Base-by-base conservation (phyloP, 2,888 invertebrate genomes). In the Eupeodes luniger region DNA sequence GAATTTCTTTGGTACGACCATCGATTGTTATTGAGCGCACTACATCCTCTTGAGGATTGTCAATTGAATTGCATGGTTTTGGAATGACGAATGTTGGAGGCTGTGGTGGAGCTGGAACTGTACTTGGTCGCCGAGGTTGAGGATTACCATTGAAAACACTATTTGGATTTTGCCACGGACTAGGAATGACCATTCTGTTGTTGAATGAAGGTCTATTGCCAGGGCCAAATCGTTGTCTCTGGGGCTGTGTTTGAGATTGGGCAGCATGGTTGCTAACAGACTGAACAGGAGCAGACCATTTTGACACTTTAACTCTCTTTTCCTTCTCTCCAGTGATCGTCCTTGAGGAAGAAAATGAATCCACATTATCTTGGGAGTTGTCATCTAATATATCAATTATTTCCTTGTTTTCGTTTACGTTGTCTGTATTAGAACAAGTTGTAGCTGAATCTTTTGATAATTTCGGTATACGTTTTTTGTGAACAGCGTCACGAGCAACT, bases 1-100 rank as follows among this genome's bases (percentile, higher is more conserved):
- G 93, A 67, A 94, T 97, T 92, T 97, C 97, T 90, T 97, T 95
- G 0, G 96, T 96, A 19, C 96, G 94, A 0, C 96, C 96, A 92
- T 98, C 98, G 62, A 98, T 97, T 83, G 96, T 96, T 51, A 98
- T 97, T 6, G 96, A 96, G 90, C 96, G 96, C 90, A 96, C 96
- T 0, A 96, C 95, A 91, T 97, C 97, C 76, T 95, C 94, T 90
- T 95, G 94, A 14, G 95, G 95, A 89, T 95, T 94, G 69, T 95
- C 95, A 34, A 95, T 91, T 2, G 93, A 93, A 89, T 93, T 93
- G n/a, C 92, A 91, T 10, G 92, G 91, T 76, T 91, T 91, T 0
- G 92, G 91, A 89, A 93, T 91, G 19, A 91, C 89, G 61, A 90
- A 86, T 27, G 81, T 53, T 34, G 85, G 85, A 16, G 91, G 61